Conservation (phyloP, 2,113 vertebrate genomes). For the Porphyrio hochstetteri region DNA sequence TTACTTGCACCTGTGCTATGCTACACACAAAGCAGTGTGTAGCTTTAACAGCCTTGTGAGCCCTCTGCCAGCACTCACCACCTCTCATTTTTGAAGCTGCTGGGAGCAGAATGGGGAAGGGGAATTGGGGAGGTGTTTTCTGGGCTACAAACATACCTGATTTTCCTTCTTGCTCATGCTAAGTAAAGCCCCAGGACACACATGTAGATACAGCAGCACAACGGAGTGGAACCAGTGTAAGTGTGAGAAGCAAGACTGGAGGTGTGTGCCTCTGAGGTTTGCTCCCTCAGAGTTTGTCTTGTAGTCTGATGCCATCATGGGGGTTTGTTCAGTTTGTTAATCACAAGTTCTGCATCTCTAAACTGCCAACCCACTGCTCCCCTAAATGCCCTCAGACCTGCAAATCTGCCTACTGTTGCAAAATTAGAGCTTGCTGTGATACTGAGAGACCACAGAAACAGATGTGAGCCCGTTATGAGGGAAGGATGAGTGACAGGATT, state of each 20-base stretch:
- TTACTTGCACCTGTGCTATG: neutral
- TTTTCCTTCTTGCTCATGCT: neutral
- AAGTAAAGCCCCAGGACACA: neutral
- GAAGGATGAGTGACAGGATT: neutral
- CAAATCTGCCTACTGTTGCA: conserved; percentile 11
- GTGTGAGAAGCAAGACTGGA: neutral
- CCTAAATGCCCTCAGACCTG: neutral
- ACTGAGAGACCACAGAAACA: neutral
- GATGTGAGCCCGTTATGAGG: neutral
- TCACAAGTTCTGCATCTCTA: neutral
- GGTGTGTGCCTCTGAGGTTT: neutral
- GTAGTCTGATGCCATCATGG: neutral
- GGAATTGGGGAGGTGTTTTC: fast-evolving
- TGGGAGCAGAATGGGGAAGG: neutral
- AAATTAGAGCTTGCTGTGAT: conserved; percentile 15
- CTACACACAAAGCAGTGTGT: neutral
- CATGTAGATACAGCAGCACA: neutral
- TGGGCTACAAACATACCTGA: neutral
- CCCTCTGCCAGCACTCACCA: neutral
- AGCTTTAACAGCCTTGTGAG: neutral
- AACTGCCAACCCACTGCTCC: neutral
- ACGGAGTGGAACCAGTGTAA: neutral
- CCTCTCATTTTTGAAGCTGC: neutral
- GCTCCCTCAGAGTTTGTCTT: neutral
- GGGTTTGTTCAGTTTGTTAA: neutral